Conservation (phyloP, 2,888 invertebrate genomes). For the Erebia aethiops region DNA sequence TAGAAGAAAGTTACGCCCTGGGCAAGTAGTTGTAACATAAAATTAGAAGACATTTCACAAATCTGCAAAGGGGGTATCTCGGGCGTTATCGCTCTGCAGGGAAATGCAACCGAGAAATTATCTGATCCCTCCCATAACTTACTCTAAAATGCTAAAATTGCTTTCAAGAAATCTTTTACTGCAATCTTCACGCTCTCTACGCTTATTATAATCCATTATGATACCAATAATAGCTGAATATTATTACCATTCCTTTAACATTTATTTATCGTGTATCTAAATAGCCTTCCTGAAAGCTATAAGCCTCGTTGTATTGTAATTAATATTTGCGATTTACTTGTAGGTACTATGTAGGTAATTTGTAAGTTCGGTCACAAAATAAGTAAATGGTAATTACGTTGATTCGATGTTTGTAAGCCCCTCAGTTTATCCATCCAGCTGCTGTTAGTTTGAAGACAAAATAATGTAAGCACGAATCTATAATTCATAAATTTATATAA, state of each 20-base stretch:
- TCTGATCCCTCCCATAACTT: conserved; percentile 79
- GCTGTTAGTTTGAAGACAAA: too few relatives aligned
- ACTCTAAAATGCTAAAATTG: conserved; percentile 79
- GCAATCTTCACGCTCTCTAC: conserved; percentile 78
- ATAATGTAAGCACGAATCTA: too few relatives aligned
- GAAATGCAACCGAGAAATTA: conserved; percentile 72
- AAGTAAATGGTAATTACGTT: too few relatives aligned
- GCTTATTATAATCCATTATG: conserved; percentile 80
- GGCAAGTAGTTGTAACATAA: conserved; percentile 32
- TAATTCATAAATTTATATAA: too few relatives aligned
- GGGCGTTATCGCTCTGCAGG: conserved; percentile 66
- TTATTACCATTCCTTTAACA: conserved; percentile 59
- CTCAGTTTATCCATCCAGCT: too few relatives aligned
- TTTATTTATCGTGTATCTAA: conserved; percentile 47
- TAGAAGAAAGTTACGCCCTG: conserved; percentile 24
- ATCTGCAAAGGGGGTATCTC: conserved; percentile 61
- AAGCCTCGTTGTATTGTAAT: conserved; percentile 36
- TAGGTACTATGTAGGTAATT: background rate
- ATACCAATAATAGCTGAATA: conserved; percentile 75
- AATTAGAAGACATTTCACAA: conserved; percentile 42
- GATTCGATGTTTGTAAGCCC: too few relatives aligned
- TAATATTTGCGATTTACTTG: conserved; percentile 32
- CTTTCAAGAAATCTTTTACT: conserved; percentile 75
- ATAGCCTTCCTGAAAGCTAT: conserved; percentile 43
- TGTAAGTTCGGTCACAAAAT: background rate